phyloP scores from a whole-genome alignment of 1,140 invertebrate genomes.

The Papilio machaon region DNA sequence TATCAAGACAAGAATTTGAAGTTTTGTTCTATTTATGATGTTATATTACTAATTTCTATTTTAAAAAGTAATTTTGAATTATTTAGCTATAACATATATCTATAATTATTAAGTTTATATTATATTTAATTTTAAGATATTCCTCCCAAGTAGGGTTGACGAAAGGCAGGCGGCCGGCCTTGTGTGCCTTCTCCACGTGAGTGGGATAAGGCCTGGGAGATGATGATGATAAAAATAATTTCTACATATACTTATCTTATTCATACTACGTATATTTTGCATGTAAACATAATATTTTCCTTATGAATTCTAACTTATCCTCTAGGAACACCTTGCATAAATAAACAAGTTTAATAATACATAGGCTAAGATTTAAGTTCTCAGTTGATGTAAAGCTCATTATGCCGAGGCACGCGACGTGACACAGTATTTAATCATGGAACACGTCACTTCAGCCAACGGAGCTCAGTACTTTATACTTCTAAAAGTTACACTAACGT shows the following conservation, averaged over 20 bases:
- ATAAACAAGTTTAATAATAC: slow-evolving; percentile 27
- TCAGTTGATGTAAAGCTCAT: slow-evolving; percentile 16
- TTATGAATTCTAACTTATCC: neutral
- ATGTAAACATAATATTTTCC: neutral
- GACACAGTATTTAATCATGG: slow-evolving; percentile 24
- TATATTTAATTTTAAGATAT: too few species aligned
- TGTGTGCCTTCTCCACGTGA: too few species aligned
- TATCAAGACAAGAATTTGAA: too few species aligned
- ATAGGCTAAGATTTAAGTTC: slow-evolving; percentile 21
- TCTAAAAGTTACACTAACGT: slow-evolving; percentile 3
- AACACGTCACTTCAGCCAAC: slow-evolving; percentile 14
- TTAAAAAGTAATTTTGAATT: too few species aligned
- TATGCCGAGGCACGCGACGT: slow-evolving; percentile 12
- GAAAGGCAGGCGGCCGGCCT: too few species aligned
- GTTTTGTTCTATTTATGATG: too few species aligned
- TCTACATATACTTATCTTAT: neutral
- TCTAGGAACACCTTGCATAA: slow-evolving; percentile 18
- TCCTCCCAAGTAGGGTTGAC: too few species aligned
- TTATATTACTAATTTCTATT: too few species aligned
- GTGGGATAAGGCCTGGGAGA: too few species aligned
- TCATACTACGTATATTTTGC: neutral
- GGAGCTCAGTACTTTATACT: slow-evolving; percentile 5
- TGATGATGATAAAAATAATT: too few species aligned
- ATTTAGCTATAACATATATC: too few species aligned
- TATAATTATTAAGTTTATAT: too few species aligned